Evolutionary conservation across 2,113 vertebrate genomes (phyloP), one percentile per base, ranked within the genome.

Genomic region (Entelurus aequoreus): DNA sequence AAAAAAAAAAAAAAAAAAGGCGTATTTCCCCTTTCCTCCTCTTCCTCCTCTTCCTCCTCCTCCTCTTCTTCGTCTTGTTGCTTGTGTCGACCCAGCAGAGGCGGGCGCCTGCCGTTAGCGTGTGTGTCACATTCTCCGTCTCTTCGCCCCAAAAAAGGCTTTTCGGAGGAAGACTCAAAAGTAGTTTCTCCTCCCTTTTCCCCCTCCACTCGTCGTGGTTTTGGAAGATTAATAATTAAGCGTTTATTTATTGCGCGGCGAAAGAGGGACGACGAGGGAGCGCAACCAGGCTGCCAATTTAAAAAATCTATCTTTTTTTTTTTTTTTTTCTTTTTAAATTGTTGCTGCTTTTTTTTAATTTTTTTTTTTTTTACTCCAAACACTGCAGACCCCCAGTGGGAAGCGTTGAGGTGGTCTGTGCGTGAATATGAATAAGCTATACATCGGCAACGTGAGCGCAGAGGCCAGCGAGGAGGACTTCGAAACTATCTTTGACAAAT

Each of bases 381-480:
- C 80, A 73, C 78, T 80, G 81, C 77, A 83, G 81, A 79, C 76
- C 83, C 77, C 78, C 37, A 10, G 5, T 57, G n/a, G 40, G 16
- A 57, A 16, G 5, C 16, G 16, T 44, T 42, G 1, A 46, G 40
- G 55, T 57, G 55, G 9, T 44, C 71, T 79, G 75, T 86, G 73
- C 75, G 67, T 71, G 70, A 94, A 91, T 89, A 98, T 98, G 96
- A 99, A 99, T 90, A 98, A 99, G 93, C 93, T 99, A 74, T 99
- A 98, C 78, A 95, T 99, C 80, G 95, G 96, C 62, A 99, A 98
- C 88, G 93, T 99, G 84, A 93, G 94, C 90, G 94, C 97, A 79
- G 93, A 93, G 88, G 91, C 94, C 82, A 94, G 90, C 85, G 92
- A 95, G 46, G 87, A 93, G 87, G 96, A 99, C 90, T 92, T 99